phyloP scores from a whole-genome alignment of 2,888 invertebrate species.

The Embidobia sp. region DNA sequence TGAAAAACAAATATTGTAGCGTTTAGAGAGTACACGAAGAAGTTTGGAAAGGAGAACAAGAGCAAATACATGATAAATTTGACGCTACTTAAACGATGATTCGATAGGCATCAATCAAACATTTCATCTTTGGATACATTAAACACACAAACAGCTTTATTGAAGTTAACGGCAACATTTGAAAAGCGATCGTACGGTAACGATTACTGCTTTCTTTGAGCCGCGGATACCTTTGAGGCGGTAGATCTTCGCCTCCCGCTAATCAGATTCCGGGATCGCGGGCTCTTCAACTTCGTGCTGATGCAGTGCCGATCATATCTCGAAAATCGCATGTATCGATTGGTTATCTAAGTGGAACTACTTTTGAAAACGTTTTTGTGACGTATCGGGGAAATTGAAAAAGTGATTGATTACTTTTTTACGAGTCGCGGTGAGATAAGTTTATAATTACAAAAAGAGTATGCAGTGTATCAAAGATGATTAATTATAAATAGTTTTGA shows the following conservation, averaged over 20 bases:
- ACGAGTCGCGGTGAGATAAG: conserved; percentile 22
- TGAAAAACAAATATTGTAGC: no score
- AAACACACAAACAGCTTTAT: conserved; percentile 26
- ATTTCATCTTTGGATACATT: conserved; percentile 10
- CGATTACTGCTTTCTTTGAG: conserved; percentile 37
- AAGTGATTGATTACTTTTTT: conserved; percentile 54
- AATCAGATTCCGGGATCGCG: conserved; percentile 38
- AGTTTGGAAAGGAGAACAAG: background rate
- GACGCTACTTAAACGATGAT: conserved; percentile 4
- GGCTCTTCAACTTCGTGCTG: conserved; percentile 24
- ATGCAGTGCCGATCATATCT: conserved; percentile 44
- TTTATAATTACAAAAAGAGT: conserved; percentile 21
- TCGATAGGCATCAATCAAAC: conserved; percentile 16
- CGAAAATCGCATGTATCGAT: conserved; percentile 45
- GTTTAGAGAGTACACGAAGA: no score
- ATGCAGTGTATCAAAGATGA: background rate
- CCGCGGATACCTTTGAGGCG: conserved; percentile 26
- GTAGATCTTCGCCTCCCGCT: conserved; percentile 32
- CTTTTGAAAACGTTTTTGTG: conserved; percentile 30
- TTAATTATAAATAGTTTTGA: conserved; percentile 6
- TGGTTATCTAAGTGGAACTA: conserved; percentile 38
- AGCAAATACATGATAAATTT: no score
- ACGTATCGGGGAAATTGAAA: conserved; percentile 53
- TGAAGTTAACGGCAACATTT: conserved; percentile 26
- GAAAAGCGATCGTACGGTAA: conserved; percentile 32